Evolutionary conservation across 2,113 vertebrate species (phyloP), one percentile per base, ranked within the genome.

Genomic region (Laticauda laticaudata): DNA sequence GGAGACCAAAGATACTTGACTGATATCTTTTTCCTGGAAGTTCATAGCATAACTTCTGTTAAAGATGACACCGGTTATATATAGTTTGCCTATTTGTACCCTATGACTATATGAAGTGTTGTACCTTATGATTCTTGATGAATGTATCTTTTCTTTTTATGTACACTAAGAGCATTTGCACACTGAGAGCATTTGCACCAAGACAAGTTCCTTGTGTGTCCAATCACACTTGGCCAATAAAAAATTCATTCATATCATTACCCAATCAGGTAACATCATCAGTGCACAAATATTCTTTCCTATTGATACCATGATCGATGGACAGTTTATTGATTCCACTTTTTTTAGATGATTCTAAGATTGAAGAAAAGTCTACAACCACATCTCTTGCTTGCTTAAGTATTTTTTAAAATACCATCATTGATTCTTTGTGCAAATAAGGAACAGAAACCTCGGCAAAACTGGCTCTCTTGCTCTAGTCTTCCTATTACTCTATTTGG

Each of bases 401-500:
- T 3, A 3, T 92, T 26, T 43, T 51, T 0, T 86, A 94, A 23
- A 91, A 29, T 8, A 53, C 0, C 90, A 48, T 2, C 0, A 7
- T 18, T 29, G 90, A 0, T 0, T 0, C 0, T 88, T 5, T 23
- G 89, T 69, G 21, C 1, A 4, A 48, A 21, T 21, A 81, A 75
- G n/a, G 18, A 48, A 2, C 57, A 26, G 5, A 0, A 0, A 0
- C 51, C 21, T 45, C 21, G 81, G 1, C 87, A 64, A 5, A 91
- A 12, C n/a, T 45, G 12, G 39, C 45, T 92, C 87, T 48, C 20
- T 87, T 51, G 3, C 43, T 57, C 69, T 86, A 34, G 43, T 87
- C 2, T 6, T 29, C 21, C 26, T 26, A 2, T 0, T 11, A 0
- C 3, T 0, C 1, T 55, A 12, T 64, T 3, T 0, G 0, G 0